Evolutionary conservation across 2,888 invertebrate genomes (phyloP), one percentile per base, ranked within the genome.

Genomic region (Tortricodes alternella): DNA sequence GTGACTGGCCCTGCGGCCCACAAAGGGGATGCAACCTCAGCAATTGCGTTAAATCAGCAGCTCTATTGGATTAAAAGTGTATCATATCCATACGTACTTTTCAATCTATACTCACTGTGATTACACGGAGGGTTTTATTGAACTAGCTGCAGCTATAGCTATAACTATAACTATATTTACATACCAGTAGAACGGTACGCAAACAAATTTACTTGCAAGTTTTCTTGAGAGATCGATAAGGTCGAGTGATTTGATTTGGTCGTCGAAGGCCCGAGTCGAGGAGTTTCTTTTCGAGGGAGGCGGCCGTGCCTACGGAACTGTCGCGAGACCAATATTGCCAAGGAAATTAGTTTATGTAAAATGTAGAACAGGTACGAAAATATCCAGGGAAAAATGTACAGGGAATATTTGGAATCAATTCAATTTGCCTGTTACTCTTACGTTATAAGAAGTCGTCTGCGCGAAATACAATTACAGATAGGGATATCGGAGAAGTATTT

Each of bases 271-370:
- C 79, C 76, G 75, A 76, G 68, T 76, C 77, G 72, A 70, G 70
- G 84, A 85, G 81, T 84, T 85, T 83, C 84, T 85, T 88, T 86
- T 82, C 78, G 83, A 85, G 76, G 78, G 79, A 80, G 76, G 73
- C 82, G 78, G 74, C 82, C 80, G 78, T 80, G 85, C 85, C 83
- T 85, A 83, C 83, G 77, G 82, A 83, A 87, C 88, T 87, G 88
- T 83, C 85, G 87, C 82, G 80, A 83, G 84, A 88, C 87, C 89
- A 89, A 90, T 90, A 90, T 89, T 89, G 88, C 83, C 77, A 75
- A 85, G 89, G 88, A 89, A 90, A 90, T 90, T 89, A 89, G 89
- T 89, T 90, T 90, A 90, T 88, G 87, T 85, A 89, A 89, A 89
- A 89, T 88, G 86, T 87, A 87, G 87, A 88, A 85, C 85, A 83